Evolutionary conservation across 2,888 invertebrate species (phyloP).

Genomic region (Rosalia funebris): DNA sequence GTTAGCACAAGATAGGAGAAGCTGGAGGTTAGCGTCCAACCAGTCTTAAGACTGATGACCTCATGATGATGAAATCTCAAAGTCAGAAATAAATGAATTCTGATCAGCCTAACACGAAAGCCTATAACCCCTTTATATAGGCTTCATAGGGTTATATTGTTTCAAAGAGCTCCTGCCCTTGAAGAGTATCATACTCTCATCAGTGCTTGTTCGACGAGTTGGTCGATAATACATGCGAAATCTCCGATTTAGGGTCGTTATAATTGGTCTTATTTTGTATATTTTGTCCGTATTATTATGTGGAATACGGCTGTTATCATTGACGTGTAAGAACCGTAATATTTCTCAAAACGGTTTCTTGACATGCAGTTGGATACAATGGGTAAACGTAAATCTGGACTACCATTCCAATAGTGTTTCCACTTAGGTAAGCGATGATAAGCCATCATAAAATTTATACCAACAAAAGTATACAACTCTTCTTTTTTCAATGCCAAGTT

Average conservation of each 20-base stretch:
- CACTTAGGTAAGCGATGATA: slow-evolving; percentile 32
- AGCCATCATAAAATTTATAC: slow-evolving; percentile 34
- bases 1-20: no score
- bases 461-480: slow-evolving; percentile 31
- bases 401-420: slow-evolving; percentile 24
- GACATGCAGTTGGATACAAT: slow-evolving; percentile 19
- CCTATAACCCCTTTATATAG: slow-evolving; percentile 35
- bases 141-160: slow-evolving; percentile 4
- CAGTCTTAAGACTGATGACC: no score
- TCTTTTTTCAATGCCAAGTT: slow-evolving; percentile 29
- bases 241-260: background rate
- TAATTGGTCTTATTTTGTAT: slow-evolving; percentile 14
- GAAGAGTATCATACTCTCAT: slow-evolving; percentile 15
- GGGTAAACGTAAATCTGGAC: slow-evolving; percentile 16
- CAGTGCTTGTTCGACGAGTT: background rate
- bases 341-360: slow-evolving; percentile 26
- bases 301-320: slow-evolving; percentile 18
- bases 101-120: slow-evolving; percentile 32
- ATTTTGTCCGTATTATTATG: slow-evolving; percentile 21
- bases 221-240: background rate
- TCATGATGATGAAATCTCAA: slow-evolving; percentile 40
- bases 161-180: no score
- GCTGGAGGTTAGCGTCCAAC: no score
- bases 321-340: slow-evolving; percentile 17
- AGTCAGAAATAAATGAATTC: slow-evolving; percentile 33